Base-by-base conservation (phyloP, 2,888 invertebrate genomes). In the Ennomos quercinarius region DNA sequence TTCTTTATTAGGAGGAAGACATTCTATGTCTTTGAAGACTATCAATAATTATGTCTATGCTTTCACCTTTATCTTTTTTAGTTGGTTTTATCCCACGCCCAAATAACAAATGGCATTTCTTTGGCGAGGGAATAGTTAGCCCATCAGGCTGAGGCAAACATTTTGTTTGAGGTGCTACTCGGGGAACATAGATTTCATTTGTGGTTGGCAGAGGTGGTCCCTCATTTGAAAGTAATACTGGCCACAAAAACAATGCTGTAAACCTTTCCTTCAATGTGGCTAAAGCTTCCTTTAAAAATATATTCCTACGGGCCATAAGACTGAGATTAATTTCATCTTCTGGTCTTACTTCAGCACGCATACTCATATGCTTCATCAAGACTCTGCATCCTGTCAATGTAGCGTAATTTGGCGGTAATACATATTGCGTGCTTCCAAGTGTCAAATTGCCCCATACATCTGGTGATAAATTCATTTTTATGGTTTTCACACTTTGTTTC, bases 381-480 rank as follows among this genome's bases (percentile, higher is more conserved):
- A 78, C 76, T 68, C 74, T 84, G 55, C 84, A 85, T 0, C 86
- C 91, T 37, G 81, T 87, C 37, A 89, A 81, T 39, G 83, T 86
- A 2, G 81, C 71, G 65, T 84, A 84, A 58, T 86, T 77, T 10
- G 90, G 88, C 12, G 90, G 90, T 0, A 90, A 62, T 4, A 89
- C 80, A 80, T 80, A 81, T 10, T 11, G 70, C 70, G 35, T 70
- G 47, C 1, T 51, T 48, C 13, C 59, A 57, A 55, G 79, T 66
- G 6, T 8, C 34, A 46, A 42, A 27, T 67, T 69, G 8, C 87
- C 89, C 88, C 87, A 90, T 56, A 89, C 72, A 66, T 83, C 81
- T 17, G 84, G 84, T 13, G 50, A 17, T 1, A 65, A 46, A 42
- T 36, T 35, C 12, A 46, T 27, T 10, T 45, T 6, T 35, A 63